Conservation (phyloP, 2,888 invertebrate genomes). For the Apeira syringaria region DNA sequence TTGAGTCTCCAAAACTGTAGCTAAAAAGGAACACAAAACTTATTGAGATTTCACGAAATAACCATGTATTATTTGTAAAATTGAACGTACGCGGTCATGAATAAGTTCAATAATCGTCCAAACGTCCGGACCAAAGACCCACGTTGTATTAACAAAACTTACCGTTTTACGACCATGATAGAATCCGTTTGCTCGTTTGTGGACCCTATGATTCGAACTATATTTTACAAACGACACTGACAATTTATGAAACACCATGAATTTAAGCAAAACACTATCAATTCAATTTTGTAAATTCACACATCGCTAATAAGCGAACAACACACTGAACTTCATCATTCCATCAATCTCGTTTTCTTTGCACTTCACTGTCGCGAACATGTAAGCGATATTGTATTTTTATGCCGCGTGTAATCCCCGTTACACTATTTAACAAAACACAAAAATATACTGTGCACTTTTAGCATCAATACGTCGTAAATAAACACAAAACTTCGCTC, state of each 20-base stretch:
- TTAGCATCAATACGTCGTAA: constrained; percentile 53
- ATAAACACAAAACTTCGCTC: constrained; percentile 68
- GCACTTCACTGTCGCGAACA: constrained; percentile 72
- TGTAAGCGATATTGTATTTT: constrained; percentile 40
- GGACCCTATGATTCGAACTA: constrained; percentile 82
- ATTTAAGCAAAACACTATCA: constrained; percentile 74
- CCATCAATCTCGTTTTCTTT: constrained; percentile 60
- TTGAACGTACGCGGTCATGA: no score
- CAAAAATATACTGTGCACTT: constrained; percentile 30
- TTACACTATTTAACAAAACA: constrained; percentile 24
- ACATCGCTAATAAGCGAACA: constrained; percentile 79
- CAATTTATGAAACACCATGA: constrained; percentile 77
- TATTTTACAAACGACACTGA: constrained; percentile 72
- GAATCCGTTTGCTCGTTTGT: constrained; percentile 82
- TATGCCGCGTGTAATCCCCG: constrained; percentile 5
- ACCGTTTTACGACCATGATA: constrained; percentile 84
- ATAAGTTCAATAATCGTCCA: no score
- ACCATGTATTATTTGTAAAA: no score
- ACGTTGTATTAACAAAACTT: constrained; percentile 51
- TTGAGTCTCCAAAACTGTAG: no score
- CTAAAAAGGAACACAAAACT: no score
- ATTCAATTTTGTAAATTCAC: constrained; percentile 72
- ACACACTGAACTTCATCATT: constrained; percentile 71
- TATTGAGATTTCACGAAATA: not conserved
- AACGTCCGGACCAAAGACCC: constrained; percentile 17